A percentile compares a stretch with the other conserved stretches of the same genome.
Evolutionary conservation across 1,140 invertebrate species (phyloP).

Genomic region (Cotesia vestalis): DNA sequence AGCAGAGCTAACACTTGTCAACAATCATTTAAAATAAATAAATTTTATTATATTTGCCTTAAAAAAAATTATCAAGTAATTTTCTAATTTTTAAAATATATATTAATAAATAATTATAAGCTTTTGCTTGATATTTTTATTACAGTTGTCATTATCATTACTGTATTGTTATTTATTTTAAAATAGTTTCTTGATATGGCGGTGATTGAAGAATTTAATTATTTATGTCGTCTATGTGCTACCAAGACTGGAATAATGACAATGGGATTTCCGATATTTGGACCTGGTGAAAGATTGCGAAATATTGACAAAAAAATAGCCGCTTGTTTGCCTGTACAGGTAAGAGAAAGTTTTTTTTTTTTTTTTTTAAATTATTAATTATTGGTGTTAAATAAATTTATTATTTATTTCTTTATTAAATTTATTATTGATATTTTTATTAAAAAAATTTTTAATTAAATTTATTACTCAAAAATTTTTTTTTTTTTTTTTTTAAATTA

Average conservation of each 20-base stretch:
- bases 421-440: no score
- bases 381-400: background rate
- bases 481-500: background rate
- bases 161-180: background rate
- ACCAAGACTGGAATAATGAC: slow-evolving; percentile 65
- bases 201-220: slow-evolving; percentile 68
- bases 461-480: no score
- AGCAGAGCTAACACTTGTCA: slow-evolving; percentile 6
- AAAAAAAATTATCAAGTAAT: background rate
- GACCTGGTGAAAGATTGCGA: slow-evolving; percentile 66
- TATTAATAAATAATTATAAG: background rate
- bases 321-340: slow-evolving; percentile 70
- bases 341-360: slow-evolving; percentile 45
- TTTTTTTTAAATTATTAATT: background rate
- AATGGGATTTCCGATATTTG: slow-evolving; percentile 70
- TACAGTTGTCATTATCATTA: background rate
- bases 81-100: background rate
- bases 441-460: no score
- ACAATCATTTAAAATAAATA: no score
- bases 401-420: slow-evolving; percentile 5
- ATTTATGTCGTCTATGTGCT: slow-evolving; percentile 70
- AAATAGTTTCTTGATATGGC: slow-evolving; percentile 64
- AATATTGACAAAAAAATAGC: slow-evolving; percentile 71
- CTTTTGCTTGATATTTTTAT: background rate
- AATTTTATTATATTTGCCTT: background rate